Base-by-base conservation (phyloP, 2,113 vertebrate species). In the Dendropsophus ebraccatus region DNA sequence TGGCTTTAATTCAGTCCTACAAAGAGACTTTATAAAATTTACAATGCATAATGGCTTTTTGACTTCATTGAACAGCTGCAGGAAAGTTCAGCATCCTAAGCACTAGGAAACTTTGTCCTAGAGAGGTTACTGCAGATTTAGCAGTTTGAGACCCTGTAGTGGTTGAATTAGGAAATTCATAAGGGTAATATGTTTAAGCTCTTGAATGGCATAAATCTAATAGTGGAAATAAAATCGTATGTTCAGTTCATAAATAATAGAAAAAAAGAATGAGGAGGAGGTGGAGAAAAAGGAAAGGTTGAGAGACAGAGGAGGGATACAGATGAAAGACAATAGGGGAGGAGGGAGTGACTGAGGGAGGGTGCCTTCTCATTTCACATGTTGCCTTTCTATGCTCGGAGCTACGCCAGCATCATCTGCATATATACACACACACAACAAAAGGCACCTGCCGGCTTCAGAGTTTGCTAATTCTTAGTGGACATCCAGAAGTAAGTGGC, bases 361-460 rank as follows among this genome's bases (percentile, higher is more conserved):
- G 76, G 41, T 67, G 72, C 41, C 72, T 58, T 77, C 37, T 23
- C 56, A 84, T 45, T 77, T 77, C 72, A 76, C 25, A 78, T 85
- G 56, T 77, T 77, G 58, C 73, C 56, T 77, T 30, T 78, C 56
- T 6, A 58, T 5, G 89, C 87, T 77, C 50, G n/a, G 73, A 88
- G 90, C 90, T 65, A 90, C 87, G 89, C 90, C 89, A 84, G 87
- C 88, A 88, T 88, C 84, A 65, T 56, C 77, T 82, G 23, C 88
- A 81, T 16, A 30, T 76, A 81, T 73, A 83, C 83, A 85, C 56
- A 83, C 83, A 85, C 56, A 75, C 72, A 56, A 87, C 13, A 87
- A 81, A 88, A 75, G 81, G 74, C 88, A 90, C 89, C 87, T 90
- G 88, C 89, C 85, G 83, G 30, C 84, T 80, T 35, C 80, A 65